Conservation (phyloP, 1,140 invertebrate genomes). For the Bombyx mandarina region DNA sequence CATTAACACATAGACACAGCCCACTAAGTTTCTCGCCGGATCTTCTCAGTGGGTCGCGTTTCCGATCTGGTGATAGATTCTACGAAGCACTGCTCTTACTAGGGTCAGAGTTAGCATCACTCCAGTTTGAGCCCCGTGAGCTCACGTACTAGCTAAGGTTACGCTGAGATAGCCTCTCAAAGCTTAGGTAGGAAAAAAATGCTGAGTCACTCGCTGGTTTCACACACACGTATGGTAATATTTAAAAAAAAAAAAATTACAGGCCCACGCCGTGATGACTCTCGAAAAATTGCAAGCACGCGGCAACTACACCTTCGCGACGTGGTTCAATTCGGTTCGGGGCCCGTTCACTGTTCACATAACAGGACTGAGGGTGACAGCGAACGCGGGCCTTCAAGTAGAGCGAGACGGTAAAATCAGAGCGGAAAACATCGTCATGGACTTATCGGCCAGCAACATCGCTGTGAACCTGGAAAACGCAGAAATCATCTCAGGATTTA, state of each 20-base stretch:
- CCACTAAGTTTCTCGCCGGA: no score
- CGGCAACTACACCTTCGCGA: slow-evolving; percentile 83
- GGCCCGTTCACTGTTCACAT: slow-evolving; percentile 85
- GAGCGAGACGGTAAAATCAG: slow-evolving; percentile 80
- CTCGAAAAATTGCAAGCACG: slow-evolving; percentile 79
- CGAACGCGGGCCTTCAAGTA: slow-evolving; percentile 78
- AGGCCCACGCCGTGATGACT: slow-evolving; percentile 77
- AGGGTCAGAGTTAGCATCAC: no score
- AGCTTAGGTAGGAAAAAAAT: no score
- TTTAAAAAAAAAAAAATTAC: slow-evolving; percentile 11
- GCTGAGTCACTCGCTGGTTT: no score
- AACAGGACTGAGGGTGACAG: slow-evolving; percentile 76
- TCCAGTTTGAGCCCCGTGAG: no score
- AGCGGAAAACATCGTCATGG: slow-evolving; percentile 84
- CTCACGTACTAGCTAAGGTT: no score
- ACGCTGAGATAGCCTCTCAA: no score
- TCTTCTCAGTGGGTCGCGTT: no score
- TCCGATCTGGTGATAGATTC: no score
- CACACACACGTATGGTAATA: no score
- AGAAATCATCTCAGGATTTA: slow-evolving; percentile 81
- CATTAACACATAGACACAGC: no score
- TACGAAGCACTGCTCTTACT: no score
- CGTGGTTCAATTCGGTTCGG: slow-evolving; percentile 77
- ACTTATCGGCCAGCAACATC: slow-evolving; percentile 83
- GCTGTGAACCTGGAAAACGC: slow-evolving; percentile 86